Percentiles rank a stretch among this genome's conserved stretches.
phyloP scores from a whole-genome alignment of 2,113 vertebrate species.

The Aramus guarauna region DNA sequence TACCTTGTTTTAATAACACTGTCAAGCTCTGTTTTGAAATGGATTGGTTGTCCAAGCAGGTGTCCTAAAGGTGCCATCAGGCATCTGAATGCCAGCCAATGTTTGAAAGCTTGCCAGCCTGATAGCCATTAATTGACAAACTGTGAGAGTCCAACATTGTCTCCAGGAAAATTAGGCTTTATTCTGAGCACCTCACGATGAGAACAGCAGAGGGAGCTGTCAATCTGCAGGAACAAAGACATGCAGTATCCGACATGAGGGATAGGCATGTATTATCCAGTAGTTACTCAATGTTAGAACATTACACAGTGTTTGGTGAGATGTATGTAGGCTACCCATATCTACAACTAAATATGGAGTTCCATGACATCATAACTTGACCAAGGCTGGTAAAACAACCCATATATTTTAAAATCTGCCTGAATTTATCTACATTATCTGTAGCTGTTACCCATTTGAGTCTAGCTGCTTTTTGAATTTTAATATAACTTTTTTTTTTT shows the following conservation, averaged over 20 bases:
- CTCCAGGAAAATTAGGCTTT: background rate
- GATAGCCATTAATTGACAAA: constrained; percentile 61
- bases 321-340: background rate
- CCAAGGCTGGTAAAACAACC: background rate
- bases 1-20: constrained; percentile 50
- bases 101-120: constrained; percentile 53
- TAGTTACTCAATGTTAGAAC: background rate
- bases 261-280: background rate
- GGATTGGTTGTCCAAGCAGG: constrained; percentile 24
- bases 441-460: background rate
- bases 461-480: background rate
- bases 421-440: background rate
- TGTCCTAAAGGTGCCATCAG: constrained; percentile 52
- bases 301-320: background rate
- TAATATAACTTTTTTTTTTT: background rate
- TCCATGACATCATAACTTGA: background rate
- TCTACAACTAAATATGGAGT: background rate
- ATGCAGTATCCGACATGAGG: background rate
- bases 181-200: background rate
- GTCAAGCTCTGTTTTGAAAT: constrained; percentile 51
- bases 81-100: constrained; percentile 13
- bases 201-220: constrained; percentile 73
- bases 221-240: constrained; percentile 52
- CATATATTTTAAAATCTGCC: background rate
- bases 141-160: background rate